Evolutionary conservation across 2,888 invertebrate genomes (phyloP).

Genomic region (Caradrina clavipalpis): DNA sequence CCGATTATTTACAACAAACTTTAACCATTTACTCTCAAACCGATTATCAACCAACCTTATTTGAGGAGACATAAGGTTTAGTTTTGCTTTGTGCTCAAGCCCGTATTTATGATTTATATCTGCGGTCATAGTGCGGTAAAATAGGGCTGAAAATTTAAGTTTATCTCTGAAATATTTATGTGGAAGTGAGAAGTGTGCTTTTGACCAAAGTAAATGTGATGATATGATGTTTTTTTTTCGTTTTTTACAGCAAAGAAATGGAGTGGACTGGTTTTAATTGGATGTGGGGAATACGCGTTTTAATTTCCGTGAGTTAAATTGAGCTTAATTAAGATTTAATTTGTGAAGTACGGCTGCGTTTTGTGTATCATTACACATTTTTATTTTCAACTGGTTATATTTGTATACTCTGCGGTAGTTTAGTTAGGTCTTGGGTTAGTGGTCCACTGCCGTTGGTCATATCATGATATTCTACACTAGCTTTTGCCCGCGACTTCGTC

Average conservation of each 20-base stretch:
- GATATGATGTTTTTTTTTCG: background rate
- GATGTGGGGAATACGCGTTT: conserved; percentile 23
- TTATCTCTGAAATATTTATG: conserved; percentile 37
- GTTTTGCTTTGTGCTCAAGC: background rate
- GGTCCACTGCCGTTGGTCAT: no score
- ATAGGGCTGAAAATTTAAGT: conserved; percentile 25
- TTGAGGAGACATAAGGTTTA: fast-evolving
- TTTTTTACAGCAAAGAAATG: conserved; percentile 13
- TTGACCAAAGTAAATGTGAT: conserved; percentile 17
- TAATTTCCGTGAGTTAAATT: background rate
- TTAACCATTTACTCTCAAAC: conserved; percentile 2
- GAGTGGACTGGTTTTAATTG: conserved; percentile 20
- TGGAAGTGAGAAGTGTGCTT: conserved; percentile 5
- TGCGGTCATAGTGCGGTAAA: conserved; percentile 10
- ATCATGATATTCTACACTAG: no score
- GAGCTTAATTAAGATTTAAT: conserved; percentile 7
- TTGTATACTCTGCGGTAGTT: no score
- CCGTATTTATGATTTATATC: conserved; percentile 34
- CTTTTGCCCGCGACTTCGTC: no score
- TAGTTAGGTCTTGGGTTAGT: no score
- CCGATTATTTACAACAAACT: conserved; percentile 25
- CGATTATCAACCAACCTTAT: conserved; percentile 19
- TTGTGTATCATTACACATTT: no score
- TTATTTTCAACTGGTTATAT: no score
- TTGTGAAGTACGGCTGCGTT: background rate